Evolutionary conservation across 2,113 vertebrate species (phyloP).

Genomic region (Clupea harengus): DNA sequence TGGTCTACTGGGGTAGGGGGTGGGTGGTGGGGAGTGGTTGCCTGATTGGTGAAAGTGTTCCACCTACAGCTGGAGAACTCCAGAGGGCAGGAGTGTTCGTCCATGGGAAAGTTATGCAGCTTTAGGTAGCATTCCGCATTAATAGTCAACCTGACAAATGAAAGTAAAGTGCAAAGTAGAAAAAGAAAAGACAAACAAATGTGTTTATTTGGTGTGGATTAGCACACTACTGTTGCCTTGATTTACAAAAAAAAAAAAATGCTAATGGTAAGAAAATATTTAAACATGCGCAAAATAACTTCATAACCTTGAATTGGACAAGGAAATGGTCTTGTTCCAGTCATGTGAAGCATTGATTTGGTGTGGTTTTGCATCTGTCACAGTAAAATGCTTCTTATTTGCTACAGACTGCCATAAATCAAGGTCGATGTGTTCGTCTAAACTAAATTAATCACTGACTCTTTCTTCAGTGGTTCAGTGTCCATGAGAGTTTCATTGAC

Average conservation of each 20-base stretch:
- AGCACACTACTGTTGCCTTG: background rate
- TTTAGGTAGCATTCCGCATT: constrained; percentile 99
- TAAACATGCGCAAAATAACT: background rate
- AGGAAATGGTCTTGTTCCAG: background rate
- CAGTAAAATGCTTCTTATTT: background rate
- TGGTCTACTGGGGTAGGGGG: background rate
- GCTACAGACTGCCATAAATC: background rate
- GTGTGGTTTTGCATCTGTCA: background rate
- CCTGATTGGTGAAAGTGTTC: constrained; percentile 47
- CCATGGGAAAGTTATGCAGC: constrained; percentile 99
- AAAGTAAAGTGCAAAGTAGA: constrained; percentile 58
- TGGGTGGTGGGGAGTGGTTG: background rate
- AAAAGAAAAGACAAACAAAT: constrained; percentile 44
- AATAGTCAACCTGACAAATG: constrained; percentile 90
- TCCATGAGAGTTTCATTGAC: background rate
- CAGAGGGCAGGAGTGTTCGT: constrained; percentile 95
- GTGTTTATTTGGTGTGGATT: constrained; percentile 32
- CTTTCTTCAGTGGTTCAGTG: background rate
- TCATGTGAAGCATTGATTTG: background rate
- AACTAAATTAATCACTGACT: background rate
- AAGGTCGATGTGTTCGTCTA: background rate
- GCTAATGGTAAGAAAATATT: background rate
- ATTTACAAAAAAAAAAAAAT: background rate
- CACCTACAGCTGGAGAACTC: constrained; percentile 99
- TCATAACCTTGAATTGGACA: background rate